These are phyloP conservation scores for Odocoileus virginianus DNA, from an alignment of 2,113 vertebrate genomes.

Conservation along the genomic window DNA sequence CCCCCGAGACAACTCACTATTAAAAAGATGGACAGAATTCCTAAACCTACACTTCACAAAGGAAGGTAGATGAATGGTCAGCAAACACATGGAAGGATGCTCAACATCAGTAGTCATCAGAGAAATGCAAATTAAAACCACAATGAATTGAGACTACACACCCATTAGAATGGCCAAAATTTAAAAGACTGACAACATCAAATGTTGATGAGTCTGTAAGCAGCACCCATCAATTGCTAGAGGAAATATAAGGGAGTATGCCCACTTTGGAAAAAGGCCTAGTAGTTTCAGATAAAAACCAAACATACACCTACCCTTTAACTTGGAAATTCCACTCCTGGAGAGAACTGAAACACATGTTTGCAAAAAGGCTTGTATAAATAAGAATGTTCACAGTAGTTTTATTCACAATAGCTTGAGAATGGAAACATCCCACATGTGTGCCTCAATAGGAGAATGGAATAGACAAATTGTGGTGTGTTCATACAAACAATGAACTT, in stretches of 20 bases:
- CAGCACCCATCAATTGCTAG: neutral
- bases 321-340: neutral
- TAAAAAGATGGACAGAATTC: neutral
- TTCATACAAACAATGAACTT: neutral
- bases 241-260: neutral
- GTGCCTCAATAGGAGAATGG: neutral
- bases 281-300: neutral
- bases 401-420: neutral
- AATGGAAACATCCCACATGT: neutral
- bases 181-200: neutral
- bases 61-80: neutral
- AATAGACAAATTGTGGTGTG: neutral
- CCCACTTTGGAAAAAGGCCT: neutral
- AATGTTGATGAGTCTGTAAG: neutral
- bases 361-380: neutral
- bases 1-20: neutral
- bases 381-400: neutral
- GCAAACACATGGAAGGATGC: neutral
- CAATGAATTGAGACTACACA: neutral
- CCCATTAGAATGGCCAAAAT: neutral
- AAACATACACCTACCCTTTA: neutral
- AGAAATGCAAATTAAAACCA: neutral
- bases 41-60: neutral
- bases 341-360: neutral
- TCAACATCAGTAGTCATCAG: neutral